These are phyloP conservation scores for Halocynthia aurantium DNA, from an alignment of 23 tunicate species.

Conservation along the genomic window DNA sequence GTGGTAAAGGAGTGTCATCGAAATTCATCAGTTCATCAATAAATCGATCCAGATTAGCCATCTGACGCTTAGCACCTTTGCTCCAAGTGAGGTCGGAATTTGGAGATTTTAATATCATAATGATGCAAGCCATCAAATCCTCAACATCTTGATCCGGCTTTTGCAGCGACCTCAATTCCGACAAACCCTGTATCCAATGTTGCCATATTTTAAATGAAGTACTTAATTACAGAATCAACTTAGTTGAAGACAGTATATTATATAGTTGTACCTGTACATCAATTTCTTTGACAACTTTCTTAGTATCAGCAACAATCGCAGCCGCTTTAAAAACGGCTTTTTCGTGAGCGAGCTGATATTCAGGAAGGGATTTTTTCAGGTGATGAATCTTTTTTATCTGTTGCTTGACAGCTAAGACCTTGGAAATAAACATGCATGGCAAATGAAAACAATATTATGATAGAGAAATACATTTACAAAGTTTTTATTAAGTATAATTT, in stretches of 20 bases:
- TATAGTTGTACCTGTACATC: conserved; percentile 38
- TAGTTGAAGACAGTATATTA: neutral
- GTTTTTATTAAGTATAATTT: too few species aligned
- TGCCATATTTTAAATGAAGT: neutral
- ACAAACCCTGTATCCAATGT: conserved; percentile 38
- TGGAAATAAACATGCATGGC: neutral
- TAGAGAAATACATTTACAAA: too few species aligned
- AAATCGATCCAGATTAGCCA: conserved; percentile 97
- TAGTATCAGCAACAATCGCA: conserved; percentile 85
- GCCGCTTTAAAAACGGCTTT: conserved; percentile 89
- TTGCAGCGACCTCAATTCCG: conserved; percentile 68
- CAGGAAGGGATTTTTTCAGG: conserved; percentile 67
- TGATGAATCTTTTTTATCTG: conserved; percentile 71
- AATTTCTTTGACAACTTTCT: conserved; percentile 79
- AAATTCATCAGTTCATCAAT: conserved; percentile 68
- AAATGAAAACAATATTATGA: too few species aligned
- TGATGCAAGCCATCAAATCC: conserved; percentile 90
- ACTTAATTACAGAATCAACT: too few species aligned
- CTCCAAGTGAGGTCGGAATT: conserved; percentile 95
- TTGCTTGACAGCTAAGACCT: conserved; percentile 72
- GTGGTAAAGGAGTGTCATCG: conserved; percentile 67
- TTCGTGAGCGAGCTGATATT: conserved; percentile 87
- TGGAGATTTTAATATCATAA: conserved; percentile 88
- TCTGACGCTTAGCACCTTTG: conserved; percentile 90
- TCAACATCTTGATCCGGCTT: conserved; percentile 87